Evolutionary conservation across 37 sponge, comb jelly and placozoan genomes (phyloP).

Genomic region (Spongilla lacustris): DNA sequence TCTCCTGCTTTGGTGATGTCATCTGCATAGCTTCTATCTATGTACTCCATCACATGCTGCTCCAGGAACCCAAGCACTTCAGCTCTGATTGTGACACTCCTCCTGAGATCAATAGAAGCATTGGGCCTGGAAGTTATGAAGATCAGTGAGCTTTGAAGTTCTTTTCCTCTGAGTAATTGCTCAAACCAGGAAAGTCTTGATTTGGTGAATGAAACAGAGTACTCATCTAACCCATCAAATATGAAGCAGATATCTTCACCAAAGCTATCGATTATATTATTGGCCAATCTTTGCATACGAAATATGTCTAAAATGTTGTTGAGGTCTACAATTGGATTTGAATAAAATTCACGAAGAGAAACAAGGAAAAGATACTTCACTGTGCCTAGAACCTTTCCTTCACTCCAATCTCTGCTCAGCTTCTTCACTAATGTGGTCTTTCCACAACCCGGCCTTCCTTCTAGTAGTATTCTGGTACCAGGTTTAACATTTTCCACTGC

Average conservation of each 20-base stretch:
- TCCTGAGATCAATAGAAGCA: background rate
- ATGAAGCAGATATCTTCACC: slow-evolving; percentile 14
- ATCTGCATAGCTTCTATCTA: background rate
- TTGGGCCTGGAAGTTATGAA: slow-evolving; percentile 30
- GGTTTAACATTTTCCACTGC: too few relatives aligned
- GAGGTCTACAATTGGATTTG: background rate
- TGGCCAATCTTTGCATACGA: background rate
- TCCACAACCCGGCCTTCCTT: slow-evolving; percentile 32
- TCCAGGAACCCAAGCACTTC: slow-evolving; percentile 33
- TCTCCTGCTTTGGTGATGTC: background rate
- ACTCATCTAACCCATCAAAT: slow-evolving; percentile 43
- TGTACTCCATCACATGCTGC: slow-evolving; percentile 13
- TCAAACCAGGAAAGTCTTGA: background rate
- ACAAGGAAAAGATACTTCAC: background rate
- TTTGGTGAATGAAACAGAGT: background rate
- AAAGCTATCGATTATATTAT: background rate
- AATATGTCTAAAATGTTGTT: background rate
- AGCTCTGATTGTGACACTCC: background rate
- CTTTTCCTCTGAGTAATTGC: background rate
- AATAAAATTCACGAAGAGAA: background rate
- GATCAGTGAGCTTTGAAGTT: background rate
- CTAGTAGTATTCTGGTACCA: slow-evolving; percentile 9
- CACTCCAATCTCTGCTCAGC: slow-evolving; percentile 18
- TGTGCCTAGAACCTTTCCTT: background rate
- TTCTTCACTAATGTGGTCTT: slow-evolving; percentile 37